phyloP scores from a whole-genome alignment of 2,797 vertebrate species.

The Gymnocypris eckloni region DNA sequence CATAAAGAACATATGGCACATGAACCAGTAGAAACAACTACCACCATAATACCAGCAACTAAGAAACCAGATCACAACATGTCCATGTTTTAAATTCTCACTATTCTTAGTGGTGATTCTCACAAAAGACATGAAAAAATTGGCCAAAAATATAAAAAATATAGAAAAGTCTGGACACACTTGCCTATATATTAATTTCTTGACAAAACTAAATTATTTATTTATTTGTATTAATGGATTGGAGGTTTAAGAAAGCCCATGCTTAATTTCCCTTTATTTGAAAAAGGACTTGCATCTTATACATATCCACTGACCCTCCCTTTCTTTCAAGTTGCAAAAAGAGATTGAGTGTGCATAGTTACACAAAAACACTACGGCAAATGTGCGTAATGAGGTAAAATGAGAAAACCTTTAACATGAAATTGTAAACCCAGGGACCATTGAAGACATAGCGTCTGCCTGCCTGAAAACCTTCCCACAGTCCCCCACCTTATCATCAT shows the following conservation, averaged over 20 bases:
- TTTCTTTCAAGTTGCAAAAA: conserved; percentile 24
- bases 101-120: not conserved
- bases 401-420: conserved; percentile 48
- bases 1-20: not conserved
- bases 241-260: not conserved
- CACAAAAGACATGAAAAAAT: not conserved
- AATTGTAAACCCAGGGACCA: conserved; percentile 47
- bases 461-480: conserved; percentile 44
- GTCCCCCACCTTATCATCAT: conserved; percentile 77
- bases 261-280: not conserved
- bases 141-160: not conserved
- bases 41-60: not conserved
- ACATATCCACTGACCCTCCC: conserved; percentile 16
- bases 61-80: not conserved
- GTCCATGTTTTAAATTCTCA: not conserved
- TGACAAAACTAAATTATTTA: not conserved
- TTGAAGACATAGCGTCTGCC: conserved; percentile 52
- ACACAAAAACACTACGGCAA: conserved; percentile 20
- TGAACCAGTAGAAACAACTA: not conserved
- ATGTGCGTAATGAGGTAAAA: conserved; percentile 34
- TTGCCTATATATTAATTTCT: not conserved
- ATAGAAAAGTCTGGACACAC: not conserved
- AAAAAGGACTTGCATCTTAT: not conserved
- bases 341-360: conserved; percentile 6
- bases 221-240: not conserved